A percentile compares a stretch with the other conserved stretches of the same genome.
Evolutionary conservation across 1,140 invertebrate genomes (phyloP).

Genomic region (Cheumatopsyche charites): DNA sequence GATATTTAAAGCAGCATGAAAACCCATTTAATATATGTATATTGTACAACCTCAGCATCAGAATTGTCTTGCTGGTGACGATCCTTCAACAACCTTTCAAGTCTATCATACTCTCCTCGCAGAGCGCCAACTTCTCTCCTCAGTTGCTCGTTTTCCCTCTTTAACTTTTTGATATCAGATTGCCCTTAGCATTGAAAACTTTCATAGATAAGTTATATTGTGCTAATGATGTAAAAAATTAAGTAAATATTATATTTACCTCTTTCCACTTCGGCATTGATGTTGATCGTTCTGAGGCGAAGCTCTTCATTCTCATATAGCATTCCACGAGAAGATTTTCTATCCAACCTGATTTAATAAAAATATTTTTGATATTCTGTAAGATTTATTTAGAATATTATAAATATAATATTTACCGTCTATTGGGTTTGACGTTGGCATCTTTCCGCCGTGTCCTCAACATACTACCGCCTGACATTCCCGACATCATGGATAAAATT

Average conservation of each 20-base stretch:
- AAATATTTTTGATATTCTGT: neutral
- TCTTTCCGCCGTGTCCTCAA: constrained; percentile 72
- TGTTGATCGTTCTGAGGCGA: constrained; percentile 86
- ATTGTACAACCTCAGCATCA: constrained; percentile 35
- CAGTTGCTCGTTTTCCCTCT: constrained; percentile 84
- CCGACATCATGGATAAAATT: constrained; percentile 54
- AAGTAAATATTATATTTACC: constrained; percentile 57
- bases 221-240: no score
- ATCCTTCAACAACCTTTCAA: constrained; percentile 77
- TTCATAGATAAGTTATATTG: neutral
- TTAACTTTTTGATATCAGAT: constrained; percentile 85
- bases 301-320: constrained; percentile 91
- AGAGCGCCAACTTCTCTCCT: constrained; percentile 85
- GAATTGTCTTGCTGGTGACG: constrained; percentile 51
- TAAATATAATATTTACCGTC: constrained; percentile 57
- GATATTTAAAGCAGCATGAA: no score
- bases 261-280: constrained; percentile 91
- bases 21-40: no score
- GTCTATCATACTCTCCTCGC: constrained; percentile 84
- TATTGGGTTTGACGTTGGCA: constrained; percentile 74
- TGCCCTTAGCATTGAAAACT: constrained; percentile 66
- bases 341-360: constrained; percentile 68
- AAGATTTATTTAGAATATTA: neutral
- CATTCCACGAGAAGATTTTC: constrained; percentile 84
- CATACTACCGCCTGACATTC: constrained; percentile 66